Conservation (phyloP, 2,113 vertebrate species). For the Pavo muticus region DNA sequence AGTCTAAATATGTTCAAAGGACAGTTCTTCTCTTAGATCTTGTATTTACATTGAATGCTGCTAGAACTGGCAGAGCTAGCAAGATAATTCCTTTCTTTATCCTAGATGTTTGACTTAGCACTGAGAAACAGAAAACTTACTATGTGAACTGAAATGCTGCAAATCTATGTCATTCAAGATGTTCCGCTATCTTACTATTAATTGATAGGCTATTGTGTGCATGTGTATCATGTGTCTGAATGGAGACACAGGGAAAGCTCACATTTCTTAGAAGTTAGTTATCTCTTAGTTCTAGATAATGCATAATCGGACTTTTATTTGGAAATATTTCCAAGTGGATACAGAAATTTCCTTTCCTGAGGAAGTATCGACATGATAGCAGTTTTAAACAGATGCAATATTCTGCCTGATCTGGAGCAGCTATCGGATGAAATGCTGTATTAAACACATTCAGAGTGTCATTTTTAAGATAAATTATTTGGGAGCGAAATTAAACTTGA, state of each 20-base stretch:
- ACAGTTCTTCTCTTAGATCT: neutral
- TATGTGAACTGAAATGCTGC: neutral
- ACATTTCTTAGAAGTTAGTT: neutral
- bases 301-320: neutral
- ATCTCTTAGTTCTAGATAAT: accelerated
- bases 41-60: neutral
- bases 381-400: neutral
- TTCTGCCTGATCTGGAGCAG: neutral
- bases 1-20: neutral
- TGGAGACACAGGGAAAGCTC: neutral
- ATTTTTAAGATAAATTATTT: neutral
- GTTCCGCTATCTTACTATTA: neutral
- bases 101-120: neutral
- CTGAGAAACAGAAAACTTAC: neutral
- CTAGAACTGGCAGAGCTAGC: neutral
- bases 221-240: neutral
- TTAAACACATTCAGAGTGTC: neutral
- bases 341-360: neutral
- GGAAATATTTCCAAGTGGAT: neutral
- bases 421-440: neutral
- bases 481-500: neutral
- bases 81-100: neutral
- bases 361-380: neutral
- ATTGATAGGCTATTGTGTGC: neutral
- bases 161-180: neutral